Base-by-base conservation (phyloP, 1,140 invertebrate genomes). In the Luehdorfia chinensis region DNA sequence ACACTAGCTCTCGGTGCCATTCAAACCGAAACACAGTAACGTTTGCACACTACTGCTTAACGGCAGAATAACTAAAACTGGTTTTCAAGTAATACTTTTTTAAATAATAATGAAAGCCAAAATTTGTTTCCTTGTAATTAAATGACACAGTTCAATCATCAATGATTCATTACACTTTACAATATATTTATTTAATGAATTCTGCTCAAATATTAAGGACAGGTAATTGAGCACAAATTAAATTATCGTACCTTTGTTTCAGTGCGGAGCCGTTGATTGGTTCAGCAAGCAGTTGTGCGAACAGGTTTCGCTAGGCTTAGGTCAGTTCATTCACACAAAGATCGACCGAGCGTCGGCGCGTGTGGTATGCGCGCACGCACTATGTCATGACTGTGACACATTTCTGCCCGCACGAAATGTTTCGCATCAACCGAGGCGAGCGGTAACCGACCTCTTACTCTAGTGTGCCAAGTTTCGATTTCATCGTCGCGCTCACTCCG, bases 401-500 rank as follows among this genome's bases (percentile, higher is more conserved):
- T 48, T 55, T 65, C 63, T 59, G 59, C 57, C 50, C 67, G 62
- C 60, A 54, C 56, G 61, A 50, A 49, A 19, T 33, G 46, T 52
- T 54, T 55, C 57, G 54, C 61, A 45, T 52, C 62, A 50, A 47
- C 45, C 49, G 56, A 50, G 50, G 6, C 6, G 61, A 56, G 60
- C 74, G 68, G 75, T 66, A 77, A 71, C 77, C 66, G 64, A 67
- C 60, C 68, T 61, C 64, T 49, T 56, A 59, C 48, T 54, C 45
- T 34, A 46, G 23, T 54, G 62, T 75, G 75, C 75, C 72, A 72
- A 77, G 70, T 73, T 73, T 77, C 71, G 48, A 64, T 78, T 78
- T 76, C 63, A 73, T 66, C 61, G 25, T 11, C 64, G 57, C 65
- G 66, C 65, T 69, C 59, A 72, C 65, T 66, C 39, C 56, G 62